Evolutionary conservation across 2,113 vertebrate species (phyloP).

Genomic region (Meles meles): DNA sequence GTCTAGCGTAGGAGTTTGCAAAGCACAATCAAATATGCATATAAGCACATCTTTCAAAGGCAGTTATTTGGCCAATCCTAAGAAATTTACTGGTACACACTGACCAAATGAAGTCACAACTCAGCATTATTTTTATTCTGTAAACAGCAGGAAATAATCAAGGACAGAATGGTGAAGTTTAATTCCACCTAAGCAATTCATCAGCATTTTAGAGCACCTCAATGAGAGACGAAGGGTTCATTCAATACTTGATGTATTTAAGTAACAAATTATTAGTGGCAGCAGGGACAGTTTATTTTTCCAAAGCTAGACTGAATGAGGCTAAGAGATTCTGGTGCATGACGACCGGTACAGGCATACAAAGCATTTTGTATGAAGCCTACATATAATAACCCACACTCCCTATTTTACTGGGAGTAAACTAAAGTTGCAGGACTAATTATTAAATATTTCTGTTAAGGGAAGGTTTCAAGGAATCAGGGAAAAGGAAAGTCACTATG

Average conservation of each 20-base stretch:
- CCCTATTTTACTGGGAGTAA: not conserved
- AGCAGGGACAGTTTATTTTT: not conserved
- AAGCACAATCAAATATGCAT: not conserved
- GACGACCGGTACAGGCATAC: not conserved
- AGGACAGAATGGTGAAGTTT: not conserved
- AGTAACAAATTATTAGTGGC: not conserved
- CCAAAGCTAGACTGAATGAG: not conserved
- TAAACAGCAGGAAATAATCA: not conserved
- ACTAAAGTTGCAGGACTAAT: not conserved
- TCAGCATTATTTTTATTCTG: not conserved
- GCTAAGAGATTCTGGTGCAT: not conserved
- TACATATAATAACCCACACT: not conserved
- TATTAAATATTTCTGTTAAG: not conserved
- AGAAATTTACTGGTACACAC: not conserved
- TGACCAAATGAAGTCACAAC: not conserved
- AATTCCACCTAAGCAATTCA: not conserved
- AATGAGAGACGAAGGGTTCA: not conserved
- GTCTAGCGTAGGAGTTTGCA: not conserved
- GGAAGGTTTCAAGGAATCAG: not conserved
- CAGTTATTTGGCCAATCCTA: not conserved
- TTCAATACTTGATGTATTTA: not conserved
- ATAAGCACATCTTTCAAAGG: not conserved
- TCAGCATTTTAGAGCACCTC: conserved; percentile 5
- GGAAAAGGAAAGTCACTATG: not conserved
- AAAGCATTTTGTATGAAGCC: not conserved